Percentiles rank a stretch among this genome's conserved stretches.
Conservation (phyloP, 1,140 invertebrate species). For the Neuroterus valhalla region DNA sequence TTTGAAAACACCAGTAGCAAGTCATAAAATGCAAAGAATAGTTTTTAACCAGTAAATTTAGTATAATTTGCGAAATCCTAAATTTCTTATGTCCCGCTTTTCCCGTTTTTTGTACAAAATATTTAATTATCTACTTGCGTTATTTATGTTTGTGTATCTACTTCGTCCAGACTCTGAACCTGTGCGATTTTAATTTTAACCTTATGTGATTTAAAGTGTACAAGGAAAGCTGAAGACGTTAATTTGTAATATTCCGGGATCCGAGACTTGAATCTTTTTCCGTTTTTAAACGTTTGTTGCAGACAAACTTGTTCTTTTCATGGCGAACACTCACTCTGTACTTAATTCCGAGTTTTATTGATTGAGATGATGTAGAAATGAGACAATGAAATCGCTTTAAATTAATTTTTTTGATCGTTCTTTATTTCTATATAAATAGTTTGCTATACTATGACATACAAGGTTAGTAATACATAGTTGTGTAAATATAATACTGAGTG, state of each 20-base stretch:
- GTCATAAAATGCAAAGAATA: too few species aligned
- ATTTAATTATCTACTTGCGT: conserved; percentile 12
- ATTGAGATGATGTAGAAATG: background rate
- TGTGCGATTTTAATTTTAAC: background rate
- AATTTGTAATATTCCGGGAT: background rate
- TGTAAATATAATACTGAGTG: conserved; percentile 27
- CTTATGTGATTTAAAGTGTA: background rate
- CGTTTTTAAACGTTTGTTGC: background rate
- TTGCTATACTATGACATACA: background rate
- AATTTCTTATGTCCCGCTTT: too few species aligned
- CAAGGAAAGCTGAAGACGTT: background rate
- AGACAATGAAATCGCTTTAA: conserved; percentile 26
- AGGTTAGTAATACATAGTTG: background rate
- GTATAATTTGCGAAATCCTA: too few species aligned
- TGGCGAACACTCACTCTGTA: conserved; percentile 2
- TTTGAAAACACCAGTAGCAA: too few species aligned
- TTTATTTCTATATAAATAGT: background rate
- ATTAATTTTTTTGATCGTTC: background rate
- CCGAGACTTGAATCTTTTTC: background rate
- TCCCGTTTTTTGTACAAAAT: background rate
- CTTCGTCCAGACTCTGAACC: too few species aligned
- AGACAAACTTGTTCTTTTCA: background rate
- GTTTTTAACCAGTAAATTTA: too few species aligned
- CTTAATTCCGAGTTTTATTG: conserved; percentile 1
- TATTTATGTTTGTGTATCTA: background rate